A percentile compares a stretch with the other conserved stretches of the same genome.
Conservation (phyloP, 2,888 invertebrate genomes). For the Drosophila meridiana region DNA sequence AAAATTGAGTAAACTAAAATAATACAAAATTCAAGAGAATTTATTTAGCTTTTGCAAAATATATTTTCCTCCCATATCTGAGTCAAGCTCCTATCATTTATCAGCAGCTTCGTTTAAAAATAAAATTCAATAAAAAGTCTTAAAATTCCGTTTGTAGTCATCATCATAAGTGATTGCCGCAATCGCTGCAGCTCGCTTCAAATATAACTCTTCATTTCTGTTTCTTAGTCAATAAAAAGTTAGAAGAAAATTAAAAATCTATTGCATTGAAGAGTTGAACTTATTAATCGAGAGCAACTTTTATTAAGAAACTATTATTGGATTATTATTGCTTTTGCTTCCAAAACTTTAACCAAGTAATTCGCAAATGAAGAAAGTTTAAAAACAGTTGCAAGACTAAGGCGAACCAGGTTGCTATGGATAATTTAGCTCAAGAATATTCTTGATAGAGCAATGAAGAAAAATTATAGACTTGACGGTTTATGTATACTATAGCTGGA, state of each 20-base stretch:
- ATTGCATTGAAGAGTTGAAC: neutral
- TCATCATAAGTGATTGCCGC: neutral
- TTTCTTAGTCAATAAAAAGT: neutral
- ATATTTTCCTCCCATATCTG: too few relatives aligned
- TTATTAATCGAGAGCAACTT: neutral
- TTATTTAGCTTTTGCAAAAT: too few relatives aligned
- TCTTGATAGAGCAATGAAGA: neutral
- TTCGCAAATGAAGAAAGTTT: constrained; percentile 5
- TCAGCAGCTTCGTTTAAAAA: neutral
- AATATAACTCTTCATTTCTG: neutral
- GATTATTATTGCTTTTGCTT: neutral
- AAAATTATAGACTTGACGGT: neutral
- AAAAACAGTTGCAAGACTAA: neutral
- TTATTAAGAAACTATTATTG: neutral
- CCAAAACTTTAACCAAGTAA: neutral
- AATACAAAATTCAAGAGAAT: too few relatives aligned
- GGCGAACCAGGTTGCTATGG: neutral
- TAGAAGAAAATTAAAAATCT: neutral
- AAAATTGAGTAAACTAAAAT: too few relatives aligned
- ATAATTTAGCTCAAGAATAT: neutral
- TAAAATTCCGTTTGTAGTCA: neutral
- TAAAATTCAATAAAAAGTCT: neutral
- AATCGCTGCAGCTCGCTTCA: neutral
- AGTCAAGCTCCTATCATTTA: too few relatives aligned
- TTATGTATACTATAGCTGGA: neutral